Conservation (phyloP, 2,888 invertebrate genomes). For the Folsomia manolachei region DNA sequence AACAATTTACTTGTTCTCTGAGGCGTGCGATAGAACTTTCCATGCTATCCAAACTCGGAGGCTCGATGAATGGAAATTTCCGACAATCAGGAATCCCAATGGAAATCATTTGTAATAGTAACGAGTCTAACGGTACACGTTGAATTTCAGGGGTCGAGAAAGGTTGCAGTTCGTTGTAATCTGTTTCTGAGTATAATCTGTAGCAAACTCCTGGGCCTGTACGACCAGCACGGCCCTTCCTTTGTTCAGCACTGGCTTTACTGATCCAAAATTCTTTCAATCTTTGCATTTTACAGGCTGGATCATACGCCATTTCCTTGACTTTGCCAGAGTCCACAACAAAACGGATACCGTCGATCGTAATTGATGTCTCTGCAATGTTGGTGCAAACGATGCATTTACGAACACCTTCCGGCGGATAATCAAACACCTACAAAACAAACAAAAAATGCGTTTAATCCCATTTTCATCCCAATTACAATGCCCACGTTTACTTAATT, state of each 20-base stretch:
- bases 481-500: background rate
- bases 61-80: constrained; percentile 91
- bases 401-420: constrained; percentile 87
- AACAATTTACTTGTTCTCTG: constrained; percentile 72
- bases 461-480: background rate
- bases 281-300: constrained; percentile 81
- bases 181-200: constrained; percentile 76
- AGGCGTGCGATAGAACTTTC: constrained; percentile 82
- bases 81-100: constrained; percentile 88
- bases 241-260: constrained; percentile 94
- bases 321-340: constrained; percentile 96
- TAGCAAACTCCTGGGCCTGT: constrained; percentile 91
- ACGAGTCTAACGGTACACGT: constrained; percentile 86
- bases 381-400: constrained; percentile 98
- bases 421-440: constrained; percentile 74
- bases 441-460: background rate
- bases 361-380: constrained; percentile 97
- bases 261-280: constrained; percentile 95
- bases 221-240: constrained; percentile 81
- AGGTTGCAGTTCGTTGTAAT: constrained; percentile 72
- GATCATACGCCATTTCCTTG: constrained; percentile 95
- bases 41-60: constrained; percentile 78
- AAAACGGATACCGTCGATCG: constrained; percentile 96
- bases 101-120: constrained; percentile 87
- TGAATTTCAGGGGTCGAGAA: constrained; percentile 92